Evolutionary conservation across 2,888 invertebrate genomes (phyloP), one percentile per base, ranked within the genome.

Genomic region (Mythimna vitellina): DNA sequence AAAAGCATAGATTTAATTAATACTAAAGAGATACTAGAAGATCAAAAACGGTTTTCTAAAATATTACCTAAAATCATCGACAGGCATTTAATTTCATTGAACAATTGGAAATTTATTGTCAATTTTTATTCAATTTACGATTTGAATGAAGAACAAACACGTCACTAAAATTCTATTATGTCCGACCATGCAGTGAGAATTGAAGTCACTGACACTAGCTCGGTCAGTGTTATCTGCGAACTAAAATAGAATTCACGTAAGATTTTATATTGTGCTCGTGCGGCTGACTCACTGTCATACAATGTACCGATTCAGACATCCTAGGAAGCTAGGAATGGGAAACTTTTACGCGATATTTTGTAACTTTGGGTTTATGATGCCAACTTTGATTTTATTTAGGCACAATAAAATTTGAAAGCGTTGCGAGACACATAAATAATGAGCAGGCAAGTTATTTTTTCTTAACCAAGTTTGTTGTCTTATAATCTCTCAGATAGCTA

Each of bases 241-340:
- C 88, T 86, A 86, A 90, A 90, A 90, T 90, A 90, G 90, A 87
- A 85, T 86, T 82, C 85, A 84, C 83, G 86, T 86, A 88, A 87
- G 83, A 85, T 88, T 84, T 81, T 81, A 84, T 82, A 85, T 78
- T 61, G 32, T 73, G 73, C 74, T 79, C 73, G 76, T 70, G 82
- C 69, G 76, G 72, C 74, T 89, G 89, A 89, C 82, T 89, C 89
- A 89, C 74, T 73, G 58, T 56, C 63, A 64, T 78, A 80, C 71
- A 78, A 75, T 80, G 75, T 79, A 70, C 61, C 22, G 63, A 84
- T 57, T 73, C 57, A 61, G 49, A 42, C 49, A 10, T 35, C 51
- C 49, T 75, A 76, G 69, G 57, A 62, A 67, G 60, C 38, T 57
- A 77, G 73, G 9, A 46, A 25, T 29, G 38, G 9, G 9, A 64